phyloP scores from a whole-genome alignment of 2,888 invertebrate species.

The Cacoxenus indagator region DNA sequence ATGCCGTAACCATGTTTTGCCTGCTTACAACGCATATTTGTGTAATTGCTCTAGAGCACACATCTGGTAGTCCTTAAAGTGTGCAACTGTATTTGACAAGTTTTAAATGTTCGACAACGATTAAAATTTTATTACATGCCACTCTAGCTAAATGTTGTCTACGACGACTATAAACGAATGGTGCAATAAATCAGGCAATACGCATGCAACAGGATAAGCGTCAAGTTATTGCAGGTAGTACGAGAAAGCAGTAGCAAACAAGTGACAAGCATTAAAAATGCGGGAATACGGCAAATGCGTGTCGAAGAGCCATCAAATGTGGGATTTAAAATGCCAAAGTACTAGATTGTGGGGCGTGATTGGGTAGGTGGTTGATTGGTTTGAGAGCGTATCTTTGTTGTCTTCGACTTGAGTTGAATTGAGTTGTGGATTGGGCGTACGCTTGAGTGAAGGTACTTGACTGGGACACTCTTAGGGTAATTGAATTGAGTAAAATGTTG shows the following conservation, averaged over 20 bases:
- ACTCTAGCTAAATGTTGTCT: constrained; percentile 36
- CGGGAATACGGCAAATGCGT: background rate
- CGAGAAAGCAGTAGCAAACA: background rate
- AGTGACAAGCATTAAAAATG: constrained; percentile 1
- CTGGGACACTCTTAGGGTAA: constrained; percentile 65
- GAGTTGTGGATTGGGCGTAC: background rate
- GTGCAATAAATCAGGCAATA: constrained; percentile 58
- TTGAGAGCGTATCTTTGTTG: constrained; percentile 11
- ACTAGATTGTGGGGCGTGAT: background rate
- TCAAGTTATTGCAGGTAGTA: constrained; percentile 45
- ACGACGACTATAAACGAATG: constrained; percentile 25
- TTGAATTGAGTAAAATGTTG: constrained; percentile 67
- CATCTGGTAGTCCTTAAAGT: background rate
- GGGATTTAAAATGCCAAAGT: constrained; percentile 61
- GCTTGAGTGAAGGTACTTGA: constrained; percentile 50
- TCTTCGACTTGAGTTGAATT: background rate
- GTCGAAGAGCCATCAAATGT: constrained; percentile 57
- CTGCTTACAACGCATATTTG: background rate
- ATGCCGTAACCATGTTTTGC: background rate
- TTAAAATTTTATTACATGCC: constrained; percentile 65
- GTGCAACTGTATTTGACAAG: background rate
- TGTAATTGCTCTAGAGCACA: background rate
- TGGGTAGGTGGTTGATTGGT: constrained; percentile 23
- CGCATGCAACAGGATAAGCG: constrained; percentile 58
- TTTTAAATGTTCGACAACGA: constrained; percentile 64